Base-by-base conservation (phyloP, 1,140 invertebrate genomes). In the Tetraneura akinire region DNA sequence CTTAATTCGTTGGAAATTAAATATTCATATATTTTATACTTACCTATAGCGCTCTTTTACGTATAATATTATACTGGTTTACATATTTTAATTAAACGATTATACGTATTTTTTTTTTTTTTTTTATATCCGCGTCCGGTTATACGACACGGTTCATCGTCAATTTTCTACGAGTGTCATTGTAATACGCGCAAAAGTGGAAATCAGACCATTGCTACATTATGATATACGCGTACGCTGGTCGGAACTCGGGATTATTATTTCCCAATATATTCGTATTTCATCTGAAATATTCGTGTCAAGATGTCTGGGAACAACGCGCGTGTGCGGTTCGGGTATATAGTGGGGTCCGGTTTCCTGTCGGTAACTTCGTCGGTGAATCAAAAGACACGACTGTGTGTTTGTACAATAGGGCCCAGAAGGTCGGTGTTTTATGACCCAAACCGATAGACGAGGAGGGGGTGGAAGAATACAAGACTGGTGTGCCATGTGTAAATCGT, bases 341-440 rank as follows among this genome's bases (percentile, higher is more conserved):
- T n/a, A n/a, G n/a, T 11, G 37, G 74, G 74, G 55, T 78, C 74
- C 74, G 74, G 74, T 78, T 78, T 78, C 74, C 74, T 78, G 74
- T 78, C 37, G 21, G 55, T 42, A 29, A 60, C 55, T 32, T 14
- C 21, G 71, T 29, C 53, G 73, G 53, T 32, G 55, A 57, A 55
- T 78, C 74, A 78, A 62, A 78, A 78, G 55, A 60, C n/a, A 76
- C 32, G 51, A 57, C 51, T 29, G 74, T 37, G 26, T 42, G 53
- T 45, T 60, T 26, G 53, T 62, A 60, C 32, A 60, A 78, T 60
- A 62, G 55, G 13, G 23, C 55, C 37, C 53, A 47, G 74, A 62
- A 78, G 74, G 74, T 78, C 55, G 68, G 68, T 71, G 13, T 78
- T 78, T 78, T 78, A 78, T n/a, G 55, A 78, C 55, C 74, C 37